Conservation (phyloP, 2,797 vertebrate species). For the Rhinoraja longicauda region DNA sequence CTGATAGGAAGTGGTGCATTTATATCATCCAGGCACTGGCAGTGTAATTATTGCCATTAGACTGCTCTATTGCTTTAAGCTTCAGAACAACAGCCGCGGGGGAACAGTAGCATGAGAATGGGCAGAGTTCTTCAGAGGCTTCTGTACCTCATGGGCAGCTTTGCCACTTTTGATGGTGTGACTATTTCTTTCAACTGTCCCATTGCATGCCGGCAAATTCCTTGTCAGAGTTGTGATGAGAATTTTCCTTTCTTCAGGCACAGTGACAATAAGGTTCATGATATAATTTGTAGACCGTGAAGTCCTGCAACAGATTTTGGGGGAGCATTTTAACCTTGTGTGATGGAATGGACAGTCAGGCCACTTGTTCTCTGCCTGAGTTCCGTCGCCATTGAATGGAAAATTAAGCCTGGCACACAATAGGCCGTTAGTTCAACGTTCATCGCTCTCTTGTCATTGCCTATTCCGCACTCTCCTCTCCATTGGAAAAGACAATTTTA, state of each 20-base stretch:
- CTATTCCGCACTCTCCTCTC: not conserved
- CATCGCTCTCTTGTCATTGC: not conserved
- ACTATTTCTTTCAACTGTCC: not conserved
- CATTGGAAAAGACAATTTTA: not conserved
- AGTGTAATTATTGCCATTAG: not conserved
- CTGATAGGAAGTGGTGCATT: not conserved
- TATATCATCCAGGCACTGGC: too few species aligned
- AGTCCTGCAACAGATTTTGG: not conserved
- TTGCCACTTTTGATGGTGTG: not conserved
- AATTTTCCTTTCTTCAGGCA: not conserved
- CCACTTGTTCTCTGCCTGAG: not conserved
- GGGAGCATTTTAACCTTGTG: not conserved
- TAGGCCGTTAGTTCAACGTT: not conserved
- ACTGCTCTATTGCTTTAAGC: not conserved
- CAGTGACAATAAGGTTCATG: not conserved
- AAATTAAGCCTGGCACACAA: not conserved
- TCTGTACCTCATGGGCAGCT: not conserved
- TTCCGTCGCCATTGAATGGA: not conserved
- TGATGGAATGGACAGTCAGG: not conserved
- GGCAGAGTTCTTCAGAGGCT: not conserved
- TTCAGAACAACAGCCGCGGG: not conserved
- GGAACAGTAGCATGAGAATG: not conserved
- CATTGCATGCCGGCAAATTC: not conserved
- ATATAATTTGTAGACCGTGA: not conserved
- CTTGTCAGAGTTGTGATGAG: not conserved